Conservation (phyloP, 2,888 invertebrate genomes). For the Lepetodrilus schrolli region DNA sequence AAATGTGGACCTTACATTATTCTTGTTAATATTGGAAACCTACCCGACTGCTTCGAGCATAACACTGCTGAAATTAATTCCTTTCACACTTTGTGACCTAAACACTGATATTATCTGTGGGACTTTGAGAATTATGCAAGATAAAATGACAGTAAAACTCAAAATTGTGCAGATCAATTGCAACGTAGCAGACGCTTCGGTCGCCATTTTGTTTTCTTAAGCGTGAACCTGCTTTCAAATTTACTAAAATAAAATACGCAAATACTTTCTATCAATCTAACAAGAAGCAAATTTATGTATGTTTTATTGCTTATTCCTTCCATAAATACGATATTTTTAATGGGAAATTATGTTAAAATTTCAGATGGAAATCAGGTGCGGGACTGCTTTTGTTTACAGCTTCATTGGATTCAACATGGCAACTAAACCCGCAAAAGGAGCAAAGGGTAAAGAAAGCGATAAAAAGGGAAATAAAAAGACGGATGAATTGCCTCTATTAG, state of each 20-base stretch:
- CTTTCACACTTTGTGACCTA: conserved; percentile 50
- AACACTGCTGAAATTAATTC: conserved; percentile 57
- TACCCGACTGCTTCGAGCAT: conserved; percentile 59
- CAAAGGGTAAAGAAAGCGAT: conserved; percentile 54
- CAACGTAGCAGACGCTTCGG: conserved; percentile 31
- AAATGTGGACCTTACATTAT: no score
- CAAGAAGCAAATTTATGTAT: no score
- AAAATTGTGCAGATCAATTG: conserved; percentile 46
- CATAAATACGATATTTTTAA: no score
- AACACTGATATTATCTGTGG: conserved; percentile 58
- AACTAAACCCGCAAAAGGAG: conserved; percentile 58
- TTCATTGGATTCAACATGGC: conserved; percentile 54
- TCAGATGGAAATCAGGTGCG: conserved; percentile 50
- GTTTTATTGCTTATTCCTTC: no score
- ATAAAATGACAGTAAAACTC: conserved; percentile 51
- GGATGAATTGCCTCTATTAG: conserved; percentile 56
- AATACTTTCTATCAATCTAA: background rate
- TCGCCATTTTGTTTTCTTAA: conserved; percentile 27
- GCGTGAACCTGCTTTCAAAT: background rate
- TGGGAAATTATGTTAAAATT: no score
- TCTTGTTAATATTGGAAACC: no score
- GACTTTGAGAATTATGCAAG: conserved; percentile 55
- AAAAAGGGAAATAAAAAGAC: conserved; percentile 62
- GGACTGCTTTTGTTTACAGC: conserved; percentile 38
- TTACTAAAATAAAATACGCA: no score